These are phyloP conservation scores for Microplitis deprimator DNA, from an alignment of 2,888 invertebrate genomes.

Conservation along the genomic window DNA sequence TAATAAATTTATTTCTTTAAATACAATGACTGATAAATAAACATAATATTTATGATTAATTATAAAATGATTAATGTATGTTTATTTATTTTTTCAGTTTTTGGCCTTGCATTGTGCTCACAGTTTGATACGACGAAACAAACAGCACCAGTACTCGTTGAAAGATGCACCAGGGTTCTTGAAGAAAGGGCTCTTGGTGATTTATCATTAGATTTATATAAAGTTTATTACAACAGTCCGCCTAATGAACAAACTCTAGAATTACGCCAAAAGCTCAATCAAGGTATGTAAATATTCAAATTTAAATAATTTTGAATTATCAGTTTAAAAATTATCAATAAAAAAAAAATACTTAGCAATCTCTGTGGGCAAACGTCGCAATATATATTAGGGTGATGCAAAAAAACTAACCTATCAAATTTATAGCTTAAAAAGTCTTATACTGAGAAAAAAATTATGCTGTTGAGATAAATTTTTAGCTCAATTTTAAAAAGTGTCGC, in stretches of 20 bases:
- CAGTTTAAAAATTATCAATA: not conserved
- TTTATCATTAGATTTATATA: slow-evolving; percentile 76
- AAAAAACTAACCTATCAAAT: no score
- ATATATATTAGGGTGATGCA: no score
- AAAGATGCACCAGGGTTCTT: slow-evolving; percentile 76
- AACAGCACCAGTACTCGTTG: slow-evolving; percentile 76
- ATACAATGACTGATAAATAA: not conserved
- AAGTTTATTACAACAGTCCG: slow-evolving; percentile 78
- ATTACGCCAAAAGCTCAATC: slow-evolving; percentile 74
- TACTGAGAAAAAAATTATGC: no score
- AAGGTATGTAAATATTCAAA: slow-evolving; percentile 61
- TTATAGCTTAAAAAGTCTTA: no score
- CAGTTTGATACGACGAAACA: slow-evolving; percentile 76
- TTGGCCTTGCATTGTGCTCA: slow-evolving; percentile 77
- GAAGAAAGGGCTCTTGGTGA: slow-evolving; percentile 75
- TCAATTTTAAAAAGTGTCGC: no score
- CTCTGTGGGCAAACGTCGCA: no score
- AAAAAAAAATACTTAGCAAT: not conserved
- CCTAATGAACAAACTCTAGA: slow-evolving; percentile 76
- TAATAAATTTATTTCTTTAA: not conserved
- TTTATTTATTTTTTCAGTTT: slow-evolving; percentile 67
- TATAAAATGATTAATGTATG: slow-evolving; percentile 2
- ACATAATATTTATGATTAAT: not conserved
- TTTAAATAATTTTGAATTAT: not conserved
- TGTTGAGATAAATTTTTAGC: no score